Percentiles rank a stretch among this genome's conserved stretches.
Conservation (phyloP, 2,113 vertebrate genomes). For the Sterrhoptilus dennistouni region DNA sequence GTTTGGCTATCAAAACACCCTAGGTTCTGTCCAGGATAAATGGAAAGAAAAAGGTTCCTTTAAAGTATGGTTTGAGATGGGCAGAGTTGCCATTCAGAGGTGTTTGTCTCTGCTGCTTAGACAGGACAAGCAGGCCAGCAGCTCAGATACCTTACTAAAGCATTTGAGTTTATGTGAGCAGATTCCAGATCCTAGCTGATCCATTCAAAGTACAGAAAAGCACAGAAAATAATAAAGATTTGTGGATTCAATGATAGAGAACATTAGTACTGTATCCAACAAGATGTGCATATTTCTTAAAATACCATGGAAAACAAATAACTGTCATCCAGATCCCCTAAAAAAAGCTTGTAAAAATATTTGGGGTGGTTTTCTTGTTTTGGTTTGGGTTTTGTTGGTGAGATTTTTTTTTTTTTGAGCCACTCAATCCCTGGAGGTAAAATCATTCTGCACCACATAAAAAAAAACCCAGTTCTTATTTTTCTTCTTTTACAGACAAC, state of each 20-base stretch:
- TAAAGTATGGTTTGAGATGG: background rate
- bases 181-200: background rate
- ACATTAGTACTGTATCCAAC: background rate
- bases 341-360: background rate
- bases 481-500: background rate
- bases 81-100: background rate
- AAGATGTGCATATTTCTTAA: background rate
- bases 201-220: background rate
- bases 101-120: background rate
- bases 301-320: background rate
- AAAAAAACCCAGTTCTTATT: background rate
- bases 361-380: background rate
- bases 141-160: background rate
- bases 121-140: background rate
- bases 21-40: background rate
- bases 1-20: background rate
- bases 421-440: background rate
- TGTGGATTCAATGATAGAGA: background rate
- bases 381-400: background rate
- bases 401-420: background rate
- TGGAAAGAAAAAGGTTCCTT: background rate
- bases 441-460: background rate
- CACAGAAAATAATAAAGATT: background rate
- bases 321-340: background rate
- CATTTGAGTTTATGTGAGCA: background rate